These are phyloP conservation scores for Autographa gamma DNA, from an alignment of 2,888 invertebrate species.

Conservation along the genomic window DNA sequence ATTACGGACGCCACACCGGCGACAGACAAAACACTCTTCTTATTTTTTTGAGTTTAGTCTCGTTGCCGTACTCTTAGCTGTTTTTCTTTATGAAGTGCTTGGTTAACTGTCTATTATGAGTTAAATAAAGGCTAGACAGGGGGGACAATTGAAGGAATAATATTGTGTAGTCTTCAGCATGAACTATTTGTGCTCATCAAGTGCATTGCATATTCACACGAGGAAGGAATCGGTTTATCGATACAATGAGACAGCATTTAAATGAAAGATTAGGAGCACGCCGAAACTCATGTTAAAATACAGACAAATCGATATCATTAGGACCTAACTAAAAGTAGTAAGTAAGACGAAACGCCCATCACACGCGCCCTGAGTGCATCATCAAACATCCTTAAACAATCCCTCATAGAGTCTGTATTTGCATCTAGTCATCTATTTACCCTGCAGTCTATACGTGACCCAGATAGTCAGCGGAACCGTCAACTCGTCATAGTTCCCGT, in stretches of 20 bases:
- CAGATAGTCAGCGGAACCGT: not conserved
- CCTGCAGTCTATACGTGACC: not conserved
- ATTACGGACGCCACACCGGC: constrained; percentile 66
- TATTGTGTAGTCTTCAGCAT: not conserved
- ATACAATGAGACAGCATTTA: too few species aligned
- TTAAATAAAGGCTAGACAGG: not conserved
- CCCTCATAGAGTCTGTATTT: not conserved
- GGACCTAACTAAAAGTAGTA: too few species aligned
- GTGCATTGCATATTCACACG: too few species aligned
- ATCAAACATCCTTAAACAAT: not conserved
- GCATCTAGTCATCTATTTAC: not conserved
- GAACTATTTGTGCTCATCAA: not conserved
- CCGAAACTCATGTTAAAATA: too few species aligned
- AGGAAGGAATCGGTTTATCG: too few species aligned
- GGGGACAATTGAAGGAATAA: not conserved
- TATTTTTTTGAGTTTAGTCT: constrained; percentile 51
- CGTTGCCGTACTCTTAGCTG: constrained; percentile 22
- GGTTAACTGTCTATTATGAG: not conserved
- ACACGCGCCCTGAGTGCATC: too few species aligned
- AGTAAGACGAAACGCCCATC: too few species aligned
- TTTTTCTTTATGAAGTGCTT: constrained; percentile 31
- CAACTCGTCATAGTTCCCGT: not conserved
- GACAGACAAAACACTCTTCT: constrained; percentile 66
- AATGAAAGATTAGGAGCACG: too few species aligned
- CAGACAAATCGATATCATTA: too few species aligned